Evolutionary conservation across 1,140 invertebrate species (phyloP), one percentile per base, ranked within the genome.

Genomic region (Schlechtendalia chinensis): DNA sequence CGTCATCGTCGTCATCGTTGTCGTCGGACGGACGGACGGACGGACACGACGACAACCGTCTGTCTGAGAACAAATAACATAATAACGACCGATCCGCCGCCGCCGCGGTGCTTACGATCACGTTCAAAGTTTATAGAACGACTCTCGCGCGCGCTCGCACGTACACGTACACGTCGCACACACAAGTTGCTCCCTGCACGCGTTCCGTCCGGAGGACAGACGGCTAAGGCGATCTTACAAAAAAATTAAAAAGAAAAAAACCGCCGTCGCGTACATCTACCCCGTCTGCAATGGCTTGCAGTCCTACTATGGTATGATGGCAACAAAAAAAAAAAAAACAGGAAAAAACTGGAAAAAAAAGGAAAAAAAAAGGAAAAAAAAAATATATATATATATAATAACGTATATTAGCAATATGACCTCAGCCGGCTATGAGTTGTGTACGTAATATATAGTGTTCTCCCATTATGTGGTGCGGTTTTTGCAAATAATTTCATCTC

Each of bases 41-140:
- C n/a, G n/a, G n/a, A n/a, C n/a, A n/a, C n/a, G n/a, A n/a, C n/a
- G 83, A 84, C 86, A 84, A 82, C 32, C 81, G 58, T 59, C 61
- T 69, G 53, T 82, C 72, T 80, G 56, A 24, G 81, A 81, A 77
- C 79, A 77, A 77, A 82, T 58, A 71, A 61, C 54, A 82, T 58
- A 67, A 65, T 61, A 83, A 84, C 84, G 85, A 54, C 50, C 67
- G 85, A 86, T 85, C 74, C 74, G 84, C 32, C 32, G 32, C 32
- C 32, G 85, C 74, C 74, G 84, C 81, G 81, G 81, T 81, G 81
- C 54, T n/a, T 54, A 79, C 75, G 32, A 12, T 1, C 14, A 69
- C 67, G 22, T 69, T 69, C 67, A 82, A 83, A 82, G 83, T 82
- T 72, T 72, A 39, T 22, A 72, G n/a, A 50, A 69, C 17, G n/a